Evolutionary conservation across 2,797 vertebrate genomes (phyloP), one percentile per base, ranked within the genome.

Genomic region (Parambassis ranga): DNA sequence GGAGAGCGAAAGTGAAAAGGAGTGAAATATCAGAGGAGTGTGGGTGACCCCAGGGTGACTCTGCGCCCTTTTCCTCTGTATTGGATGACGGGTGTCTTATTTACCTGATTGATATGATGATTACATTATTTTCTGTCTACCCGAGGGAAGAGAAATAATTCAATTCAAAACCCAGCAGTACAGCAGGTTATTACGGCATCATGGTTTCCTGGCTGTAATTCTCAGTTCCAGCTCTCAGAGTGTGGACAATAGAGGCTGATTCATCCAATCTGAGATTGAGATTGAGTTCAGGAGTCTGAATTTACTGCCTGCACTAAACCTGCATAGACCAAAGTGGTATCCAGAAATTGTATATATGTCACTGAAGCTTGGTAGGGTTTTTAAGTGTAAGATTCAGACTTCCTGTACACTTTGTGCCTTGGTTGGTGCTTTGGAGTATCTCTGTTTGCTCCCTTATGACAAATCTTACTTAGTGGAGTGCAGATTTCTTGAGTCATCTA

Each of bases 401-500:
- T 44, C 15, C 11, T 28, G 60, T 52, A 23, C 30, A 42, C 32
- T 15, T 30, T 16, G 6, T 5, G 28, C 36, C 16, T 43, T 50
- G 42, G 20, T 50, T 35, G 35, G 13, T 49, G 32, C 44, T 15
- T 52, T n/a, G 7, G 18, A 53, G 26, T 52, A 44, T 76, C 49
- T 4, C 42, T n/a, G 13, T 24, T 3, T 16, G 15, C 51, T 77
- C 65, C 60, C 68, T 43, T 46, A 68, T 82, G 82, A 82, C 52
- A 64, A 65, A 79, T 78, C 60, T 72, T 48, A 47, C 47, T 55
- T 47, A 79, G 58, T 30, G 20, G 37, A 60, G 65, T 41, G 59
- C 52, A 55, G 65, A 77, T 77, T 85, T 63, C 42, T 74, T 70
- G 63, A 82, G 55, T 86, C 76, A 68, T 78, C 73, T 72, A 79